Evolutionary conservation across 92 coral and sea anemone genomes (phyloP).

Genomic region (Zoanthus gigantus): DNA sequence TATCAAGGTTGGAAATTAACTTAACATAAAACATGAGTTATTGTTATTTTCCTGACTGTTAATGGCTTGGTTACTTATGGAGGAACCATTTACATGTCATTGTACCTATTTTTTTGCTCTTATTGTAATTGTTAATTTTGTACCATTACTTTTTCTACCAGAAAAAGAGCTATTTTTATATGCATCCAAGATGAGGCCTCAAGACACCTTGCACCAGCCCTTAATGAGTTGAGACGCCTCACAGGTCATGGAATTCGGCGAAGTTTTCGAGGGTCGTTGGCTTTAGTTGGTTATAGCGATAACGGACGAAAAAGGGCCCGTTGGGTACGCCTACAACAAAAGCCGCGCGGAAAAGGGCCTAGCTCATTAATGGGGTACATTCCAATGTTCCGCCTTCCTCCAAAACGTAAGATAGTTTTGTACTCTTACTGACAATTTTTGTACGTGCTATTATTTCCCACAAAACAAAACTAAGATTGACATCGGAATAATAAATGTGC

Average conservation of each 20-base stretch:
- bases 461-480: too few species aligned
- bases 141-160: not conserved
- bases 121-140: not conserved
- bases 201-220: not conserved
- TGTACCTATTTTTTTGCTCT: not conserved
- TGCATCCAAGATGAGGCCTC: conserved; percentile 39
- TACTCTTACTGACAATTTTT: too few species aligned
- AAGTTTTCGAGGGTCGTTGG: conserved; percentile 1
- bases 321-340: conserved; percentile 13
- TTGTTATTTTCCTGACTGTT: too few species aligned
- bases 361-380: conserved; percentile 14
- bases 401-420: not conserved
- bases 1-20: too few species aligned
- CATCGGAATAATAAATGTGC: too few species aligned
- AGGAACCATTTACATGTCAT: too few species aligned
- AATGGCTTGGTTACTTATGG: too few species aligned
- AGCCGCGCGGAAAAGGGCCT: conserved; percentile 23
- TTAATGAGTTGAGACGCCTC: not conserved
- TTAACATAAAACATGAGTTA: too few species aligned
- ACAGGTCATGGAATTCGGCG: not conserved
- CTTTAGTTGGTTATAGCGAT: conserved; percentile 32
- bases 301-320: conserved; percentile 1
- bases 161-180: conserved; percentile 28
- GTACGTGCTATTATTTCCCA: too few species aligned
- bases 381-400: conserved; percentile 26